Evolutionary conservation across 1,140 invertebrate species (phyloP), one percentile per base, ranked within the genome.

Genomic region (Drosophila bocki): DNA sequence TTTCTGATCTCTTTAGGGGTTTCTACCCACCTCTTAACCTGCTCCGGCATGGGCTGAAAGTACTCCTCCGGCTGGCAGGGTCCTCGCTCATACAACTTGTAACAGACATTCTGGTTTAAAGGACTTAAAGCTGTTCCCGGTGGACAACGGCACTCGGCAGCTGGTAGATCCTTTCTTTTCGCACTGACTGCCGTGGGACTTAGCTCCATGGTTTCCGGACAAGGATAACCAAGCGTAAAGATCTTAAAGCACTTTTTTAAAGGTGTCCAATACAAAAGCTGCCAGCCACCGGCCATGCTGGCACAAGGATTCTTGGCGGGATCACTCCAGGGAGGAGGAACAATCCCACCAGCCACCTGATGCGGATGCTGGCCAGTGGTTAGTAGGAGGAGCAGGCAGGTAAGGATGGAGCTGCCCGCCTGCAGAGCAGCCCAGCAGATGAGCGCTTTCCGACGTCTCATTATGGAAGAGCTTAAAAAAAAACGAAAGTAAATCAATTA

Each of bases 231-330:
- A 69, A 96, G 94, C 94, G 96, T 93, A 87, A 97, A 97, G 92
- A 97, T 97, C 91, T 96, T 96, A 91, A 97, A 97, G 91, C 97
- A 97, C 92, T 96, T 96, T 68, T 96, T 96, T 84, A 97, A 95
- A 0, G 94, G 93, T 1, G 96, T 95, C 97, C 97, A 98, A 92
- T 95, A 97, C 22, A 98, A 93, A 72, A 97, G 94, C 80, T 97
- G 96, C 97, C 97, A 97, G 15, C 96, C 96, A 50, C 95, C 94
- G 1, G 96, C 96, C 92, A 96, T 94, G 1, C 94, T 93, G 6
- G 96, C 96, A 72, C 97, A 98, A 0, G 97, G 97, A 93, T 97
- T 97, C 75, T 95, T 94, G 9, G 94, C 93, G 2, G 96, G 95
- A 93, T 97, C 95, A 19, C 96, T 96, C 97, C 97, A 98, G 1